These are phyloP conservation scores for Tenthredo amoena DNA, from an alignment of 2,888 invertebrate genomes.

Conservation along the genomic window DNA sequence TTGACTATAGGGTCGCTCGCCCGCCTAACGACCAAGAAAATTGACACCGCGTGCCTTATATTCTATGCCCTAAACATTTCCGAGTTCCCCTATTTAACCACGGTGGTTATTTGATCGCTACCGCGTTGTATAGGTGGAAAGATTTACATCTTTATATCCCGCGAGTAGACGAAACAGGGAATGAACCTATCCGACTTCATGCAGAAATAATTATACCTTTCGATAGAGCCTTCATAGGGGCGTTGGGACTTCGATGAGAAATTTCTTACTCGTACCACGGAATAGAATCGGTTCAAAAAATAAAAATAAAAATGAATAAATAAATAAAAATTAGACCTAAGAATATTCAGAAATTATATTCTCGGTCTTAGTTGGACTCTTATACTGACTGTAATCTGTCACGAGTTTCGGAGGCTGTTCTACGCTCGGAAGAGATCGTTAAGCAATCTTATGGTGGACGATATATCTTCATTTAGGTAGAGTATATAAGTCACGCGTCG, in stretches of 20 bases:
- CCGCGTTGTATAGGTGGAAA: not conserved
- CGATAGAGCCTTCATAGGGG: not conserved
- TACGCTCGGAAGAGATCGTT: not conserved
- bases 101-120: slow-evolving; percentile 26
- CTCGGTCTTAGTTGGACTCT: not conserved
- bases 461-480: slow-evolving; percentile 69
- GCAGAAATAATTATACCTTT: slow-evolving; percentile 39
- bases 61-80: slow-evolving; percentile 28
- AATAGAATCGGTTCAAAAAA: not conserved
- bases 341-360: not conserved
- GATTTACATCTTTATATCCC: slow-evolving; percentile 38
- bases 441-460: slow-evolving; percentile 49
- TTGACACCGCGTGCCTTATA: slow-evolving; percentile 44
- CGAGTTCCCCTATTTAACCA: not conserved
- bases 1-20: slow-evolving; percentile 12
- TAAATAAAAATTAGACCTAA: not conserved
- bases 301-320: not conserved
- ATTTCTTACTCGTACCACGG: not conserved
- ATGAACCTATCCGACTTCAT: slow-evolving; percentile 15
- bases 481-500: slow-evolving; percentile 65
- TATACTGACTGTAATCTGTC: not conserved
- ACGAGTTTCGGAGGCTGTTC: not conserved
- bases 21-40: slow-evolving; percentile 47
- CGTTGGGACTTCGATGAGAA: not conserved
- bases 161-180: not conserved